Conservation (phyloP, 2,797 vertebrate species). For the Vespertilio murinus region DNA sequence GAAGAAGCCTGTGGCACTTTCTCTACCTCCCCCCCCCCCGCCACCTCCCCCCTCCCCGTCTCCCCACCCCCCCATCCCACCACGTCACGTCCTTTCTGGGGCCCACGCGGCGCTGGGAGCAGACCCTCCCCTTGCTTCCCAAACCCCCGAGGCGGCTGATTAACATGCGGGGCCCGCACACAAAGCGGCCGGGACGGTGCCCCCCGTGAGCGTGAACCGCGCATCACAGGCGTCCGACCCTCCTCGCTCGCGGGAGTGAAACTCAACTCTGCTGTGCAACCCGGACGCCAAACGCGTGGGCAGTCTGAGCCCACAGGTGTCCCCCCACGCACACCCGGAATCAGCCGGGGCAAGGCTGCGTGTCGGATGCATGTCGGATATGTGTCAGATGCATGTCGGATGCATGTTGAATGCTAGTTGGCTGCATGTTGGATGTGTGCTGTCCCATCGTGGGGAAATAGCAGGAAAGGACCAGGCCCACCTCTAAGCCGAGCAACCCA, state of each 20-base stretch:
- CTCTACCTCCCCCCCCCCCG: not conserved
- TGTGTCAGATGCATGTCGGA: too few species aligned
- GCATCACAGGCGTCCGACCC: not conserved
- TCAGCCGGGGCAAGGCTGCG: not conserved
- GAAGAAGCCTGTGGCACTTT: not conserved
- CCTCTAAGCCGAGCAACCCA: not conserved
- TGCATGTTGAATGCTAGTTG: too few species aligned
- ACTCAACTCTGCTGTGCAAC: not conserved
- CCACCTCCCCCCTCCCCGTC: too few species aligned
- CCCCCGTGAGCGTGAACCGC: not conserved
- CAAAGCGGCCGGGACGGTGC: slow-evolving; percentile 12
- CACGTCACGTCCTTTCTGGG: not conserved
- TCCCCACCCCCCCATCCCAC: not conserved
- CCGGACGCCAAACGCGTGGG: not conserved
- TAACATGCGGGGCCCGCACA: slow-evolving; percentile 54
- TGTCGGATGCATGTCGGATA: accelerated
- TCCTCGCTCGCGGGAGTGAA: not conserved
- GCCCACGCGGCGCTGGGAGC: not conserved
- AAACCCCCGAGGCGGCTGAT: slow-evolving; percentile 28
- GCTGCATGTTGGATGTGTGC: accelerated
- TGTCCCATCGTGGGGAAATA: accelerated
- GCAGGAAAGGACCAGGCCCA: not conserved
- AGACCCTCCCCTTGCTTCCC: not conserved
- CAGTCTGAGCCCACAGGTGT: not conserved
- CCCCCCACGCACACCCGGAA: not conserved